Base-by-base conservation (phyloP, 2,888 invertebrate genomes). In the Willowsia nigromaculata region DNA sequence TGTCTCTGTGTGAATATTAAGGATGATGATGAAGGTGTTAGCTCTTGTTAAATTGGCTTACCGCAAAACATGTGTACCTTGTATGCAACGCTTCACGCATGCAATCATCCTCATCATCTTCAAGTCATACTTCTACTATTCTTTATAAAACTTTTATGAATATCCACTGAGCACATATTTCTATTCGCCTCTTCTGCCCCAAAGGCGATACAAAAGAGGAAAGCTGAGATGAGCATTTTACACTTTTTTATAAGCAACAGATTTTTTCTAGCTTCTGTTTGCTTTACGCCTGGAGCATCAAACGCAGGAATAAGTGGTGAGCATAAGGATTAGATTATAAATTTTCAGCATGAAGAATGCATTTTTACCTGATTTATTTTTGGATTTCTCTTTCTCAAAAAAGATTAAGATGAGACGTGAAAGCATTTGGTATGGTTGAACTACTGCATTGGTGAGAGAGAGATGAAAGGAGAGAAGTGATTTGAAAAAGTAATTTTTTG, bases 221-320 rank as follows among this genome's bases (percentile, higher is more conserved):
- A 27, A 30, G 65, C 30, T 33, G 65, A 65, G 37, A 65, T 65
- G 65, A 65, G 53, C 18, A 33, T 65, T 65, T 65, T 65, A 65
- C 65, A 65, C 65, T 33, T 65, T 65, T 33, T 65, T 65, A 13
- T 53, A 18, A 7, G n/a, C n/a, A 53, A n/a, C 53, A 18, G 30
- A 9, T 33, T 65, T 30, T 3, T 7, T 62, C 2, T 25, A 27
- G 65, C 65, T 65, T 65, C 65, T 65, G 65, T 65, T 65, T 65
- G 37, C 65, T 15, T 33, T 6, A 18, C 33, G 65, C 65, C 65
- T n/a, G 65, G 65, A 65, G 65, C 33, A 53, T n/a, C 22, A 53
- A 2, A 18, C 18, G n/a, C 18, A 18, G n/a, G n/a, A n/a, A n/a
- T 18, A 53, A 53, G 53, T 53, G 53, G 53, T 18, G 7, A 53